Evolutionary conservation across 2,797 vertebrate species (phyloP).

Genomic region (Ctenochaetus hawaiiensis): DNA sequence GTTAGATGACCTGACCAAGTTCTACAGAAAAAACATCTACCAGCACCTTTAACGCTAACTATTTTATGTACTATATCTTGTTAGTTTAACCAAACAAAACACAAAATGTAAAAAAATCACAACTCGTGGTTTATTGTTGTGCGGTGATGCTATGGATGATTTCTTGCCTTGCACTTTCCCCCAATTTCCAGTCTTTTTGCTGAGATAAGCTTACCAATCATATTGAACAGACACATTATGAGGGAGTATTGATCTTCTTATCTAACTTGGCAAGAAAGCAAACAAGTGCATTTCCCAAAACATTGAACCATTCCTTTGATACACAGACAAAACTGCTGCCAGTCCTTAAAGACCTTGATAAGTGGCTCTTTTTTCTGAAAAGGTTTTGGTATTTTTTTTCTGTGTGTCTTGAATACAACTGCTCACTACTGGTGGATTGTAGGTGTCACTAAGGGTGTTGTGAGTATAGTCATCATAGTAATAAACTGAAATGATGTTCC

Average conservation of each 20-base stretch:
- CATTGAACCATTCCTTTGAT: no score
- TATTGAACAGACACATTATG: background rate
- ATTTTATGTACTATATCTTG: background rate
- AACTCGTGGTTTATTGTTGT: background rate
- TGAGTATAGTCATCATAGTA: constrained; percentile 26
- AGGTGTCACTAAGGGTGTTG: background rate
- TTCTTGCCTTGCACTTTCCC: background rate
- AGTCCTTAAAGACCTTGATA: no score
- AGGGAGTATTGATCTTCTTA: background rate
- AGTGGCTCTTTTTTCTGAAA: no score
- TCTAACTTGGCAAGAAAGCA: background rate
- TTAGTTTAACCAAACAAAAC: background rate
- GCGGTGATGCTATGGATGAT: background rate
- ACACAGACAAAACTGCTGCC: background rate
- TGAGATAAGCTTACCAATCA: background rate
- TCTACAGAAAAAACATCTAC: background rate
- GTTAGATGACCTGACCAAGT: background rate
- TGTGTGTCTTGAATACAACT: background rate
- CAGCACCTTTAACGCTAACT: background rate
- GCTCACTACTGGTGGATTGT: background rate
- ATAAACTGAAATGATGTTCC: constrained; percentile 60
- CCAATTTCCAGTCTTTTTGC: background rate
- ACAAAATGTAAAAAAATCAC: background rate
- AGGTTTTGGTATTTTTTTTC: background rate
- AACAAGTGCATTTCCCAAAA: background rate